These are phyloP conservation scores for Gambusia affinis DNA, from an alignment of 2,113 vertebrate genomes.

Conservation along the genomic window DNA sequence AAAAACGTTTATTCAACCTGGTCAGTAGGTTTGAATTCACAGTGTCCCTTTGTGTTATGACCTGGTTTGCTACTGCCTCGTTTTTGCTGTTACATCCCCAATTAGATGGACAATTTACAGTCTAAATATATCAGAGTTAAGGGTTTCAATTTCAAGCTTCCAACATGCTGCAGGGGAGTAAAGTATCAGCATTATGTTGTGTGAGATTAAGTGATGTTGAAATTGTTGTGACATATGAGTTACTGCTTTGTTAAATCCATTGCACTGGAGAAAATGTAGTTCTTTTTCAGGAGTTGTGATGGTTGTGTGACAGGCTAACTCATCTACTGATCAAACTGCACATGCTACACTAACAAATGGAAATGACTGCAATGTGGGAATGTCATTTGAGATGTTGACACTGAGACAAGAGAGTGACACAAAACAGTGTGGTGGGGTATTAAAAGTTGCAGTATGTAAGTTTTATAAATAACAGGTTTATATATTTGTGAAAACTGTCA, in stretches of 20 bases:
- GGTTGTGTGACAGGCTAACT: neutral
- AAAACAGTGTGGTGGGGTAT: neutral
- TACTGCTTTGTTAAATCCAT: neutral
- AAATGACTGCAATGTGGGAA: neutral
- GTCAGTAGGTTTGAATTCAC: neutral
- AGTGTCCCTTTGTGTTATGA: neutral
- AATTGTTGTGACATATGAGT: neutral
- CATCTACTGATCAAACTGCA: neutral
- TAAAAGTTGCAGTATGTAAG: no score
- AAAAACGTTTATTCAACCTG: neutral
- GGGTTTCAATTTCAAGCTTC: no score
- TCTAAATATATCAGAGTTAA: no score
- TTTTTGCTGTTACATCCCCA: no score
- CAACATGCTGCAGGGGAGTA: no score
- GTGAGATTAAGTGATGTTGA: neutral
- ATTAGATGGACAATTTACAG: no score
- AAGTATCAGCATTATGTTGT: neutral
- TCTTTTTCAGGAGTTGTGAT: neutral
- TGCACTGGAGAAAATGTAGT: neutral
- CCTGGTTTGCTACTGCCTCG: no score
- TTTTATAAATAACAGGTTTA: no score
- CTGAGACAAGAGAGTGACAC: neutral
- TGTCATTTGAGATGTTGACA: neutral
- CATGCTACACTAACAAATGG: neutral
- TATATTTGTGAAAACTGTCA: no score